Evolutionary conservation across 2,797 vertebrate species (phyloP).

Genomic region (Neosalanx taihuensis): DNA sequence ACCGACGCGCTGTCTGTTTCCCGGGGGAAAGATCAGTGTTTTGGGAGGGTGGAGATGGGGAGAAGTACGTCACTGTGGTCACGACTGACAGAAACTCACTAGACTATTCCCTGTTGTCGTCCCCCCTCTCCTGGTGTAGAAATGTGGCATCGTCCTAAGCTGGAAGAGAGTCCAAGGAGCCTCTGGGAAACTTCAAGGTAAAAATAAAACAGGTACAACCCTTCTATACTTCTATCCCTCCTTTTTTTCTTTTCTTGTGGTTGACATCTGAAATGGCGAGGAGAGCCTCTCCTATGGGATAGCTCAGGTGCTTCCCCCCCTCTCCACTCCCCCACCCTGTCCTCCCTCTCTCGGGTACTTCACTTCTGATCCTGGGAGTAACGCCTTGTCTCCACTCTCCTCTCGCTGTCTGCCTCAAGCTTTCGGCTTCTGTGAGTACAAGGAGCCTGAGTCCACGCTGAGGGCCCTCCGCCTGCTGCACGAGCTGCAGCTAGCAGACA

Average conservation of each 20-base stretch:
- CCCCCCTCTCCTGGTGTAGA: slow-evolving; percentile 60
- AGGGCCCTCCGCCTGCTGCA: slow-evolving; percentile 92
- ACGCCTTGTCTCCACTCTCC: not conserved
- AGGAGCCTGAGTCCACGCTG: slow-evolving; percentile 96
- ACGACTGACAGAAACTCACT: not conserved
- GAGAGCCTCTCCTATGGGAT: not conserved
- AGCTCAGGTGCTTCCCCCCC: not conserved
- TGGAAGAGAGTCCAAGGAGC: slow-evolving; percentile 99
- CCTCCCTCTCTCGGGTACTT: not conserved
- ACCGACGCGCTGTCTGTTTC: not conserved
- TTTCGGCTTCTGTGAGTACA: slow-evolving; percentile 99
- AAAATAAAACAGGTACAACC: slow-evolving; percentile 35
- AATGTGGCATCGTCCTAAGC: slow-evolving; percentile 98
- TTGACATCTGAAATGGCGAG: not conserved
- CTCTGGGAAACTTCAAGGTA: slow-evolving; percentile 99
- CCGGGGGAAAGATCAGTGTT: no score
- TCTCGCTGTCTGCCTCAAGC: slow-evolving; percentile 64
- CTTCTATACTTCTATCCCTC: slow-evolving; percentile 27
- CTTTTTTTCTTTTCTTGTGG: slow-evolving; percentile 8
- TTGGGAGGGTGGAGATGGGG: no score
- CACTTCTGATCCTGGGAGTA: no score
- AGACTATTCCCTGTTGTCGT: not conserved
- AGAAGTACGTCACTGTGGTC: not conserved
- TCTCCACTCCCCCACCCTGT: slow-evolving; percentile 1
- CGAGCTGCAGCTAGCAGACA: slow-evolving; percentile 95